A percentile compares a stretch with the other conserved stretches of the same genome.
phyloP scores from a whole-genome alignment of 1,140 invertebrate genomes.

The Lasaia peninsularis region DNA sequence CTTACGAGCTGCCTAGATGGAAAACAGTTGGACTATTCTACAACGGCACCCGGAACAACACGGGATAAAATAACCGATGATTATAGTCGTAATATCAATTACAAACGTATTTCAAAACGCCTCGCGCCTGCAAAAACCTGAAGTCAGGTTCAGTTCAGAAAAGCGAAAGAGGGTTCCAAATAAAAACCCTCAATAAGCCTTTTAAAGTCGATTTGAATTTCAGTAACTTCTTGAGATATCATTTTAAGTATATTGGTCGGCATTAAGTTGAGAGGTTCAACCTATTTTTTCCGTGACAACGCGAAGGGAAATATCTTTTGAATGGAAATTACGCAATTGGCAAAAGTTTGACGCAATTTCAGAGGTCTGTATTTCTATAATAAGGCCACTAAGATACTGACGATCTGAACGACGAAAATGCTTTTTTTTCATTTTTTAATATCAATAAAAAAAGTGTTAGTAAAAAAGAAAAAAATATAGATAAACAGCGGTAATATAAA shows the following conservation, averaged over 20 bases:
- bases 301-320: conserved; percentile 41
- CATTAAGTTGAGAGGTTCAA: conserved; percentile 3
- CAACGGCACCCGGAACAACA: no score
- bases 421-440: no score
- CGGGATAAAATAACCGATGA: no score
- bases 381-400: background rate
- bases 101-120: background rate
- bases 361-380: background rate
- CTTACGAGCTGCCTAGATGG: no score
- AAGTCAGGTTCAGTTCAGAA: background rate
- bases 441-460: no score
- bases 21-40: no score
- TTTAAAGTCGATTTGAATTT: conserved; percentile 33
- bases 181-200: conserved; percentile 1
- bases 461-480: no score
- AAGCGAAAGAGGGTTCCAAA: background rate
- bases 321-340: conserved; percentile 56
- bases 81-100: no score
- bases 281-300: conserved; percentile 26
- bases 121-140: background rate
- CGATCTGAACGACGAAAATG: background rate
- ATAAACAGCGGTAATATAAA: no score
- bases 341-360: conserved; percentile 37
- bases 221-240: conserved; percentile 33
- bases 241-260: conserved; percentile 17